Conservation (phyloP, 2,797 vertebrate species). For the Tadarida brasiliensis region DNA sequence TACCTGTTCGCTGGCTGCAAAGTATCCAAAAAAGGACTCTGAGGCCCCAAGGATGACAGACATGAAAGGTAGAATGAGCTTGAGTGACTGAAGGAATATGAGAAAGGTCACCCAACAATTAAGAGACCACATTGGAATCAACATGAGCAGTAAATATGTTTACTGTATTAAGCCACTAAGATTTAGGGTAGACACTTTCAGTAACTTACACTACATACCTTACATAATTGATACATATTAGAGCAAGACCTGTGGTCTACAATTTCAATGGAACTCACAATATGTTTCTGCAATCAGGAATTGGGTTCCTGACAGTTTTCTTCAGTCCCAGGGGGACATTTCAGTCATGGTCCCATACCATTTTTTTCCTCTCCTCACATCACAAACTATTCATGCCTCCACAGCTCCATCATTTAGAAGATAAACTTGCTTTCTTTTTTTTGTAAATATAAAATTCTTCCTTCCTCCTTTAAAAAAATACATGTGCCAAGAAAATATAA, state of each 20-base stretch:
- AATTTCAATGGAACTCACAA: neutral
- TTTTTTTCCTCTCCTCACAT: neutral
- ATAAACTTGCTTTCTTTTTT: conserved; percentile 24
- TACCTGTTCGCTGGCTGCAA: neutral
- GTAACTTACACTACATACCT: neutral
- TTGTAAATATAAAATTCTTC: neutral
- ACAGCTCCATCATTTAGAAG: neutral
- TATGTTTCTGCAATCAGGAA: neutral
- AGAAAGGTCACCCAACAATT: neutral
- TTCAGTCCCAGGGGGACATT: neutral
- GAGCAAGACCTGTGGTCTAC: neutral
- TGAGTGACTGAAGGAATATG: neutral
- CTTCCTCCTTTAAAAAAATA: conserved; percentile 20
- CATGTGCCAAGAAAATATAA: neutral
- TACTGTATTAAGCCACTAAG: neutral
- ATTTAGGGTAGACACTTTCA: neutral
- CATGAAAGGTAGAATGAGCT: neutral
- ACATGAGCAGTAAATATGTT: neutral
- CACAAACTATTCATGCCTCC: neutral
- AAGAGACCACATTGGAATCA: neutral
- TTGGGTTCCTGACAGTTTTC: neutral
- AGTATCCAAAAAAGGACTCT: neutral
- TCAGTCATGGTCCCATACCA: accelerated
- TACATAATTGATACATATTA: neutral
- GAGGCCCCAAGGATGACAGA: neutral